Evolutionary conservation across 2,888 invertebrate genomes (phyloP), one percentile per base, ranked within the genome.

Genomic region (Lamellibrachia satsuma): DNA sequence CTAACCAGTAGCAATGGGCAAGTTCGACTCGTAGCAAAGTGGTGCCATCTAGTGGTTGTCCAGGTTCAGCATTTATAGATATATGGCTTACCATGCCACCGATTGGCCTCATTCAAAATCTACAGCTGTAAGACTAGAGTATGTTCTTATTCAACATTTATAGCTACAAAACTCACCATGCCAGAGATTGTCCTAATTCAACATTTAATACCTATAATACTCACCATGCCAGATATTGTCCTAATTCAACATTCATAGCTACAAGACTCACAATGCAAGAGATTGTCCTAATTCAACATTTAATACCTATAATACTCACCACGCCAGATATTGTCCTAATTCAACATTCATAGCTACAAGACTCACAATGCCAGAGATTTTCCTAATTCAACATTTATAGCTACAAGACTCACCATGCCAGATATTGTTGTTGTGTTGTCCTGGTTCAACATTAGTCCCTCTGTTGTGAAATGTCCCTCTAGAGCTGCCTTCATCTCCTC

Each of bases 361-460:
- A n/a, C 52, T 7, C 22, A 11, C 15, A 15, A 22, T 22, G 15
- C n/a, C 2, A 75, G 75, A 75, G 15, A 75, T 75, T 75, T 22
- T 75, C 22, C 75, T 15, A 6, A 75, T 15, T 75, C 75, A 75
- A 22, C 75, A 75, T 15, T 57, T 75, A 75, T n/a, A 15, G 75
- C 15, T 22, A 60, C 22, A 15, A 9, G 8, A 94, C 95, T 95
- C 95, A 97, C 97, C 98, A 99, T 98, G 94, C 99, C 99, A 90
- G 99, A 99, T 95, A 99, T 98, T 93, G 99, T 99, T 90, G 94
- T 93, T 6, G 96, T 96, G 94, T 98, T 98, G 97, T 99, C 99
- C 96, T 99, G 98, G 97, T 99, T 99, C 98, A 99, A 98, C 98
- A 99, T 99, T 91, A 99, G 97, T 52, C 99, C 99, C 96, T 99